phyloP scores from a whole-genome alignment of 2,113 vertebrate genomes.

The Gymnorhina tibicen region DNA sequence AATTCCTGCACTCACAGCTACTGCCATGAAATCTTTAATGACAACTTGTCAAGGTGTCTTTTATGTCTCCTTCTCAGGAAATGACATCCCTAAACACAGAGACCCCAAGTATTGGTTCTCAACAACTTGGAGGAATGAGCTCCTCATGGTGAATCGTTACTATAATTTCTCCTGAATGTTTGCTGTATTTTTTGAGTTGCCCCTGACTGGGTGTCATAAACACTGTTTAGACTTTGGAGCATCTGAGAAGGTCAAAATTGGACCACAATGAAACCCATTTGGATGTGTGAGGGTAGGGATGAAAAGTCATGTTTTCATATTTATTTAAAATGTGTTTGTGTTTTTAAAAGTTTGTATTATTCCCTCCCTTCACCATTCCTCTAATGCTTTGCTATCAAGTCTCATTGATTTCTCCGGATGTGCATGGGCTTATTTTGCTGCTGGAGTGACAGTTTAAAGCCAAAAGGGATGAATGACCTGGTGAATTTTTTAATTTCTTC shows the following conservation, averaged over 20 bases:
- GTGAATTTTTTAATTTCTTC: background rate
- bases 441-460: background rate
- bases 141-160: background rate
- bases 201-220: background rate
- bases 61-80: background rate
- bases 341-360: background rate
- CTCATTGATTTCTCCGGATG: background rate
- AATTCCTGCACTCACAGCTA: background rate
- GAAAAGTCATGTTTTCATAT: background rate
- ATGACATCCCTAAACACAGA: background rate
- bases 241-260: background rate
- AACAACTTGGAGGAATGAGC: background rate
- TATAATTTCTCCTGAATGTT: background rate
- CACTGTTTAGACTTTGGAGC: background rate
- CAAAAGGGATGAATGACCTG: background rate
- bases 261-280: background rate
- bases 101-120: background rate
- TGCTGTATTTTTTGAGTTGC: background rate
- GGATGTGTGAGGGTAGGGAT: background rate
- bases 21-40: background rate
- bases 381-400: background rate
- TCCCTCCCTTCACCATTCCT: background rate
- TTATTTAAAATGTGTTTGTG: background rate
- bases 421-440: background rate
- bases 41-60: conserved; percentile 12